These are phyloP conservation scores for Globicephala melas DNA, from an alignment of 2,113 vertebrate genomes.

Conservation along the genomic window DNA sequence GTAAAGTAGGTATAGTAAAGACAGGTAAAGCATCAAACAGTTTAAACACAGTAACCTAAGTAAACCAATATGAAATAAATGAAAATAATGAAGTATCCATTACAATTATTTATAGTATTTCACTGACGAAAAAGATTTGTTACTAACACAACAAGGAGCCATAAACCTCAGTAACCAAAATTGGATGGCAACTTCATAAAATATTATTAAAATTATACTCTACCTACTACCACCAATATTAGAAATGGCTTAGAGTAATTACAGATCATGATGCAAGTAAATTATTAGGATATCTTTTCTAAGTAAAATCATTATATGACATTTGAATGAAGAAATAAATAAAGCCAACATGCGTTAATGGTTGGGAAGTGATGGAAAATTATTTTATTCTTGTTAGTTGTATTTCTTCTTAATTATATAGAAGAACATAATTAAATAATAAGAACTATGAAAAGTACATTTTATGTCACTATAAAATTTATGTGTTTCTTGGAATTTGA, in stretches of 20 bases:
- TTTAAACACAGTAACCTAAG: neutral
- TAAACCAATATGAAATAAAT: neutral
- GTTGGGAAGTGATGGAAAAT: neutral
- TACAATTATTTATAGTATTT: neutral
- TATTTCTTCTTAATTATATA: neutral
- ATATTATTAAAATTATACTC: neutral
- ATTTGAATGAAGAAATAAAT: neutral
- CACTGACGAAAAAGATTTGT: neutral
- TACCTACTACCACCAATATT: neutral
- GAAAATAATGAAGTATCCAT: neutral
- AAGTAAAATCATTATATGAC: neutral
- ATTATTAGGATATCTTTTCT: neutral
- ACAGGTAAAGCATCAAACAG: neutral
- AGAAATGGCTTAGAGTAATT: neutral
- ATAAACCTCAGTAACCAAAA: neutral
- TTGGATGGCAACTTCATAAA: neutral
- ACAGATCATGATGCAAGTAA: neutral
- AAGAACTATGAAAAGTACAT: neutral
- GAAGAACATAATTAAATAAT: neutral
- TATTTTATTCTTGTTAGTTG: neutral
- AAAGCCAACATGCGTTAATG: neutral
- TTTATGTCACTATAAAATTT: neutral
- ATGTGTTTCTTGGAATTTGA: conserved; percentile 26
- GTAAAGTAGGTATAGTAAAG: neutral
- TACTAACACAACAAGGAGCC: neutral